Base-by-base conservation (phyloP, 2,797 vertebrate species). In the Cryptoprocta ferox region DNA sequence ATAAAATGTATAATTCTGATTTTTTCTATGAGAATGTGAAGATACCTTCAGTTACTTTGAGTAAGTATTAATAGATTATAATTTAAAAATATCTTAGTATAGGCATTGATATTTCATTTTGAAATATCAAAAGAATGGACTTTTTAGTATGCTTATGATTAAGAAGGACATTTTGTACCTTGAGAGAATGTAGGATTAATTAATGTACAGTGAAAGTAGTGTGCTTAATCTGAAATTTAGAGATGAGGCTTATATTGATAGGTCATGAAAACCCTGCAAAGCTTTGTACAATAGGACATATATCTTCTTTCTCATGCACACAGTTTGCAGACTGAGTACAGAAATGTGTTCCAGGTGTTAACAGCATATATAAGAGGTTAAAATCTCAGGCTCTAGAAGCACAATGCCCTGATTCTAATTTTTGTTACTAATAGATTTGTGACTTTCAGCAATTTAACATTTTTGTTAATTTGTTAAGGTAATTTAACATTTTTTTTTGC, bases 21-120 rank as follows among this genome's bases (percentile, higher is more conserved):
- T 98, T 99, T 94, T 99, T 99, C 98, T 99, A 99, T 87, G 98
- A 99, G 96, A 99, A 99, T 83, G 95, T 94, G 96, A 99, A 98
- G 19, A 91, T 99, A 89, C 98, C 99, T 73, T 98, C 96, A 53
- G 95, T 99, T 35, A 98, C 91, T 78, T 98, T 99, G 97, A 99
- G 99, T 99, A 98, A 99, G 99, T 98, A 81, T 65, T 42, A 45
- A 79, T 88, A 86, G 70, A 91, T 85, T 89, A 37, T 78, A 93
- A 89, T 81, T 95, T 71, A 2, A 76, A 97, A 97, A 56, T 79
- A 39, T 48, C 6, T 94, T 73, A 92, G 6, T 79, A 8, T 76
- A 89, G 48, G 12, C 89, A 68, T 80, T 94, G 28, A 70, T 65
- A 86, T 61, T 93, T 94, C 39, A 53, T 63, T 96, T 78, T 93